Evolutionary conservation across 2,113 vertebrate genomes (phyloP).

Genomic region (Hoplias malabaricus): DNA sequence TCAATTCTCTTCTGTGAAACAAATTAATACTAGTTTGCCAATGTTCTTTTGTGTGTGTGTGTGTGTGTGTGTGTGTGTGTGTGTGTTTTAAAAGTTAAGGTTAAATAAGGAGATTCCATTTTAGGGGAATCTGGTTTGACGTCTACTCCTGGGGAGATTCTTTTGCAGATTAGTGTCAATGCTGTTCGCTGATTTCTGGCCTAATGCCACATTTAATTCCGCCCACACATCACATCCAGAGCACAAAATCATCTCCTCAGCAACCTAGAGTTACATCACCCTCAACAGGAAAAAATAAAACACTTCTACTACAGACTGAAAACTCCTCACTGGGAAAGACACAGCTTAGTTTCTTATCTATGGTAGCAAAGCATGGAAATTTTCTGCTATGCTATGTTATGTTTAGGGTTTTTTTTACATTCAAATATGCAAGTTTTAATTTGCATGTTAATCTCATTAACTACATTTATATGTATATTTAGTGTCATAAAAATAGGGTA

Average conservation of each 20-base stretch:
- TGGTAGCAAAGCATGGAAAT: not conserved
- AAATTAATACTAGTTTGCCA: too few relatives aligned
- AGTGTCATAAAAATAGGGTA: too few relatives aligned
- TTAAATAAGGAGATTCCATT: not conserved
- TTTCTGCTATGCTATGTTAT: not conserved
- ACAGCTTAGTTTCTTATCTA: not conserved
- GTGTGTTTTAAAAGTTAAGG: not conserved
- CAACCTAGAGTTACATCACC: slow-evolving; percentile 1
- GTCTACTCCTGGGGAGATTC: not conserved
- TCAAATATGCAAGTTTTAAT: too few relatives aligned
- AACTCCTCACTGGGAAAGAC: not conserved
- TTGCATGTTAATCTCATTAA: too few relatives aligned
- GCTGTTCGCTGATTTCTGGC: not conserved
- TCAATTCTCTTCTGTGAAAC: too few relatives aligned
- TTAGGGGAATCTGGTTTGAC: not conserved
- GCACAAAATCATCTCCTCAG: slow-evolving; percentile 4
- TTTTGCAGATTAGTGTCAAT: not conserved
- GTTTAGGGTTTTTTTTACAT: too few relatives aligned
- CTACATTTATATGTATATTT: too few relatives aligned
- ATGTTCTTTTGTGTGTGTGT: too few relatives aligned
- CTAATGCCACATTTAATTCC: slow-evolving; percentile 7
- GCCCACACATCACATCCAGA: slow-evolving; percentile 24
- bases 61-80: too few relatives aligned
- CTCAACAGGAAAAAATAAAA: not conserved
- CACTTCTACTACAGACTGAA: not conserved